Base-by-base conservation (phyloP, 2,113 vertebrate genomes). In the Ibidorhyncha struthersii region DNA sequence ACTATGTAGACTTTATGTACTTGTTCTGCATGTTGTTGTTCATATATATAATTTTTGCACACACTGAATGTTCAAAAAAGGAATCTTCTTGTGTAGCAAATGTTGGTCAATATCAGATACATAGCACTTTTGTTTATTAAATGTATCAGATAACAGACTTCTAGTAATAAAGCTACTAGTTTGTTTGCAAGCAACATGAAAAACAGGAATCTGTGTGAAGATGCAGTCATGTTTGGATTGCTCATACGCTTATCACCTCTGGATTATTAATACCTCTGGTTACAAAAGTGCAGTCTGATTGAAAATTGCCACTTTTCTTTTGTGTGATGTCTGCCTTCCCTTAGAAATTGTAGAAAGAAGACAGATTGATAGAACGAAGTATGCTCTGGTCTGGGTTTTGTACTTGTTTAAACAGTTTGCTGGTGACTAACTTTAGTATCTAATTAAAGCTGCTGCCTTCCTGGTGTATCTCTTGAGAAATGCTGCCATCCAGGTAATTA, bases 371-470 rank as follows among this genome's bases (percentile, higher is more conserved):
- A 71, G 62, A 90, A 92, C 34, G 19, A 87, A 91, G 22, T 41
- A 69, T 66, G 32, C 17, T 66, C 10, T 40, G 73, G 11, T 66
- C 87, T 30, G 66, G 17, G 21, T 76, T 95, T 93, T 87, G 41
- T 66, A 61, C 36, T 80, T 62, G 45, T 71, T 90, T 77, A 59
- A 91, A 89, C 14, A 71, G 40, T 93, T 89, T 90, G 84, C 32
- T 72, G 19, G 40, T 69, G 36, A 76, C 62, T 66, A 80, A 56
- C 47, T 65, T 66, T 12, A 65, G 66, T 73, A 62, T 53, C 63
- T 94, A 73, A 90, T 89, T 80, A 89, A 92, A 90, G 69, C 43
- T 95, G 21, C 70, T 72, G 49, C 58, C 38, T 85, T 91, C 74
- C 78, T 69, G 52, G 49, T 71, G 19, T 27, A 79, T 52, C 87